Evolutionary conservation across 2,888 invertebrate genomes (phyloP).

Genomic region (Lithosia quadra): DNA sequence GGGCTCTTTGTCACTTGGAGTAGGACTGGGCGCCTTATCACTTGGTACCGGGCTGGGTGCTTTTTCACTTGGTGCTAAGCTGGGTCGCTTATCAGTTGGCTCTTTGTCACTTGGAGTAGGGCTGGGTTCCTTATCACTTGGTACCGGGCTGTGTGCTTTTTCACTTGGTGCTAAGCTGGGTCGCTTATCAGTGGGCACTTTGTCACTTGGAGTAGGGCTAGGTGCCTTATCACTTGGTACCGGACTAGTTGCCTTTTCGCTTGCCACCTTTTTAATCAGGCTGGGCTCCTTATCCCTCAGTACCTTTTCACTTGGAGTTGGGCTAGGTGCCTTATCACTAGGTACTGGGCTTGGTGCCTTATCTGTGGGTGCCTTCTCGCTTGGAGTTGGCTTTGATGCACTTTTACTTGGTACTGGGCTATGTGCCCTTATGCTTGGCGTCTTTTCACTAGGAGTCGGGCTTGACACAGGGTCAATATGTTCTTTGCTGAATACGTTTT

Average conservation of each 20-base stretch:
- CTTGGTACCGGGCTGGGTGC: slow-evolving; percentile 11
- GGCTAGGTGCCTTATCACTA: slow-evolving; percentile 18
- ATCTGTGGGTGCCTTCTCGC: slow-evolving; percentile 4
- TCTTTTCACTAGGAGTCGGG: not conserved
- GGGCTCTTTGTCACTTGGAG: not conserved
- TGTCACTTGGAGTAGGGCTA: slow-evolving; percentile 13
- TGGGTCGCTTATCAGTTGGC: too few relatives aligned
- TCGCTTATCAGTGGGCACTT: not conserved
- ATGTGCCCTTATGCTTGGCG: slow-evolving; percentile 8
- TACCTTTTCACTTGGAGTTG: slow-evolving; percentile 14
- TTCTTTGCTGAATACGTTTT: not conserved
- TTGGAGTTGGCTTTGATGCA: not conserved
- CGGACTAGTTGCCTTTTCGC: slow-evolving; percentile 19
- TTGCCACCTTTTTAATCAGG: slow-evolving; percentile 13
- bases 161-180: not conserved
- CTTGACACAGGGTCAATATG: slow-evolving; percentile 8
- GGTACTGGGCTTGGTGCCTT: slow-evolving; percentile 20
- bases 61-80: slow-evolving; percentile 7
- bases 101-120: slow-evolving; percentile 19
- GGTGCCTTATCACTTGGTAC: slow-evolving; percentile 21
- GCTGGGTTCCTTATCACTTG: slow-evolving; percentile 15
- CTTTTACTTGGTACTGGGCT: slow-evolving; percentile 9
- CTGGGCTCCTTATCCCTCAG: slow-evolving; percentile 18
- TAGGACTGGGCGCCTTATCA: slow-evolving; percentile 7
- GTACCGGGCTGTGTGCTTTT: not conserved